A percentile compares a stretch with the other conserved stretches of the same genome.
Conservation (phyloP, 2,797 vertebrate species). For the Podarcis siculus region DNA sequence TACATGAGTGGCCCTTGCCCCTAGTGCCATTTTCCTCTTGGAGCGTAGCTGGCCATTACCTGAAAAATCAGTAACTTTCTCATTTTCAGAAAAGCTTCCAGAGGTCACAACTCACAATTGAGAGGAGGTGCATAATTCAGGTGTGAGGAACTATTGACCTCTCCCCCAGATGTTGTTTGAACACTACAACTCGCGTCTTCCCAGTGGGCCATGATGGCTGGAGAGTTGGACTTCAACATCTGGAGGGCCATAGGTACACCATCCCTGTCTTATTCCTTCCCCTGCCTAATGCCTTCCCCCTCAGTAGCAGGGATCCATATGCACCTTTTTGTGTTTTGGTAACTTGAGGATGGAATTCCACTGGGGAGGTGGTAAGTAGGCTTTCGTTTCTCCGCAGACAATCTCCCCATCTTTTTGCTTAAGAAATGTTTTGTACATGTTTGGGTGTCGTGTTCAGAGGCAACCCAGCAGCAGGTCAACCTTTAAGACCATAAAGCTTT, state of each 20-base stretch:
- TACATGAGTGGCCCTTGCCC: background rate
- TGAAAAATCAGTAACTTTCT: background rate
- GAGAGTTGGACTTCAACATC: too few species aligned
- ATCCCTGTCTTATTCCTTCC: background rate
- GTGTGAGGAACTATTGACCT: too few species aligned
- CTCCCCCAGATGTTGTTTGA: too few species aligned
- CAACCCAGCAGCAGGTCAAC: too few species aligned
- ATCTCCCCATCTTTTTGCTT: background rate
- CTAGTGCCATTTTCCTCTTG: background rate
- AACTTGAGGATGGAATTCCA: background rate
- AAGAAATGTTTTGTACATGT: background rate
- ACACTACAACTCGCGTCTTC: too few species aligned
- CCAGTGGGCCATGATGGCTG: too few species aligned
- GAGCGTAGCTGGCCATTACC: background rate
- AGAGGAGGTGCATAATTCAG: background rate
- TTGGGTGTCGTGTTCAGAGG: background rate
- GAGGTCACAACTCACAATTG: background rate
- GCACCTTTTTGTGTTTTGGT: background rate
- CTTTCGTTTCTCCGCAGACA: background rate
- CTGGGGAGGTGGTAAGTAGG: background rate
- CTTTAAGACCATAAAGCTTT: too few species aligned
- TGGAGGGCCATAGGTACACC: too few species aligned
- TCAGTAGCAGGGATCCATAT: background rate
- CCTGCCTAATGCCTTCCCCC: background rate
- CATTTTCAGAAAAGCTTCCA: background rate